These are phyloP conservation scores for Chamaetylas fuelleborni DNA, from an alignment of 2,113 vertebrate genomes.

Conservation along the genomic window DNA sequence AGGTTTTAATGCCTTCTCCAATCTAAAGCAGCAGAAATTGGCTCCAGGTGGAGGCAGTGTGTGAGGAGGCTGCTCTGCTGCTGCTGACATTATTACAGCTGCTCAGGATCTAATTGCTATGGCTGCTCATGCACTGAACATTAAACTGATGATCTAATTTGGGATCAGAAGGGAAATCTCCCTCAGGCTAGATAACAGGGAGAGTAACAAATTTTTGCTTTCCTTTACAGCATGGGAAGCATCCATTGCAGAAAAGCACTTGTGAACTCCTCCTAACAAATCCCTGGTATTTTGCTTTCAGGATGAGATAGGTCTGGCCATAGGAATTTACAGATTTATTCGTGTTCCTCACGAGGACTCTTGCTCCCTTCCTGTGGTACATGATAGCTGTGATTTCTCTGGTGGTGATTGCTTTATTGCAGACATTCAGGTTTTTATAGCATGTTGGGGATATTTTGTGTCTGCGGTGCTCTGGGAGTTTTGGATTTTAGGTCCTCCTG, in stretches of 20 bases:
- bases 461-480: neutral
- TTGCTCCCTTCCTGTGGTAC: neutral
- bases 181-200: conserved; percentile 37
- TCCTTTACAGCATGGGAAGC: neutral
- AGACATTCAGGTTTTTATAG: conserved; percentile 4
- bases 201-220: conserved; percentile 4
- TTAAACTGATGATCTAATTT: conserved; percentile 62
- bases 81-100: conserved; percentile 15
- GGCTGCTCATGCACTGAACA: conserved; percentile 56
- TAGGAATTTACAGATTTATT: neutral
- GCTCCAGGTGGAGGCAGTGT: conserved; percentile 15
- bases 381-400: neutral
- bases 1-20: neutral
- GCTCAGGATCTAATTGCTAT: conserved; percentile 49
- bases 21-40: conserved; percentile 2
- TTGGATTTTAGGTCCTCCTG: neutral
- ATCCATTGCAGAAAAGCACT: conserved; percentile 1
- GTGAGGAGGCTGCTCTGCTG: conserved; percentile 6
- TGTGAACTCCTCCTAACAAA: neutral
- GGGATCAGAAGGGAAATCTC: conserved; percentile 59
- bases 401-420: neutral
- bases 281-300: neutral
- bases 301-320: neutral
- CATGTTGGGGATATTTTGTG: neutral
- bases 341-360: neutral